These are phyloP conservation scores for Calyptommatus sinebrachiatus DNA, from an alignment of 2,113 vertebrate species.

Conservation along the genomic window DNA sequence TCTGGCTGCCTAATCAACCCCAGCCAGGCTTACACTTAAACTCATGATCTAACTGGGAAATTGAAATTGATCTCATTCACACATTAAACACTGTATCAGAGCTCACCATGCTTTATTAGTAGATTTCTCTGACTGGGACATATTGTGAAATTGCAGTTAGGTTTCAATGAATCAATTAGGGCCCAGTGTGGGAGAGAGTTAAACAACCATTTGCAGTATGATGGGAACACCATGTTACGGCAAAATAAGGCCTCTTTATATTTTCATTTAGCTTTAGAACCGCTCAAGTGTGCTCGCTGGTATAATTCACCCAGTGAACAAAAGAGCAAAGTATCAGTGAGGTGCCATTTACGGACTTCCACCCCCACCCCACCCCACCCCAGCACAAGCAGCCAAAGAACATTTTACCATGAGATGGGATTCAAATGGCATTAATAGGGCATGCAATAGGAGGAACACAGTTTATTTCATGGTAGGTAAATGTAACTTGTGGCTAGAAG, in stretches of 20 bases:
- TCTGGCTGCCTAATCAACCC: neutral
- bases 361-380: conserved; percentile 7
- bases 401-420: conserved; percentile 6
- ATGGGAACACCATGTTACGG: conserved; percentile 34
- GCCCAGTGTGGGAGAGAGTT: conserved; percentile 63
- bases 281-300: conserved; percentile 65
- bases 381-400: conserved; percentile 18
- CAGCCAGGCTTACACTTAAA: conserved; percentile 4
- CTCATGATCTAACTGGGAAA: conserved; percentile 19
- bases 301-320: conserved; percentile 65
- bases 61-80: conserved; percentile 57
- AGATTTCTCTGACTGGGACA: conserved; percentile 69
- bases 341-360: conserved; percentile 27
- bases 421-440: neutral
- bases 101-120: conserved; percentile 70
- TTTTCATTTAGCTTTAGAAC: conserved; percentile 74
- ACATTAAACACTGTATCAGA: conserved; percentile 56
- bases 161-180: conserved; percentile 75
- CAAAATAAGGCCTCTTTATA: conserved; percentile 56
- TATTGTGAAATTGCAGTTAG: conserved; percentile 68
- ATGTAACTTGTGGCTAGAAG: too few relatives aligned
- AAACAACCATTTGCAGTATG: conserved; percentile 69
- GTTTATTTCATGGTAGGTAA: neutral
- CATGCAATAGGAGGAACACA: neutral
- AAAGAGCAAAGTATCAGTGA: conserved; percentile 57